Base-by-base conservation (phyloP, 2,888 invertebrate genomes). In the Dryadula phaetusa region DNA sequence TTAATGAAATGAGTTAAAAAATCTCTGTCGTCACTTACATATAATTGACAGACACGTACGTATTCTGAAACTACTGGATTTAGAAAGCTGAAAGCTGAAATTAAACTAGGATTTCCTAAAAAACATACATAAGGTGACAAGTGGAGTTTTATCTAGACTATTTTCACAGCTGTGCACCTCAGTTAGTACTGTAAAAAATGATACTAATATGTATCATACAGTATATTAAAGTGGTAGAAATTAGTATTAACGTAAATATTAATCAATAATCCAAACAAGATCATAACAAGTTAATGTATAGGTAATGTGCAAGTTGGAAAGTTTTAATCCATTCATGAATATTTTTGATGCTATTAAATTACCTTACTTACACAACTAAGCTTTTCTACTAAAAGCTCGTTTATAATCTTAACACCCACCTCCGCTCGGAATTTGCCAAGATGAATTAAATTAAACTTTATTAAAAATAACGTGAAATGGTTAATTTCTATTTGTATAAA, bases 381-480 rank as follows among this genome's bases (percentile, higher is more conserved):
- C 67, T 64, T 37, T 70, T 61, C 22, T 58, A 61, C 56, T 70
- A 64, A 67, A 62, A 70, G 66, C 58, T 65, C 52, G 46, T 44
- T 47, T 56, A 62, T 68, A 64, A 58, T 58, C 58, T 64, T 54
- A 66, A 62, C 53, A 22, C 61, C 46, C 61, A 62, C 66, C 20
- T n/a, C 34, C 16, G 34, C 44, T 61, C 37, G 12, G 12, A 60
- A 42, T 34, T 14, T 60, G 44, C 44, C 32, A 34, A 62, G 34
- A 61, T 66, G 44, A 53, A 49, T 61, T 53, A 22, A 66, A 61
- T 61, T 34, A 53, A 18, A 25, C 22, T 28, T 32, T 10, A 54
- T 20, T 49, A 14, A 28, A 32, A 32, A 28, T 16, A 28, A 7
- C 6, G 12, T 16, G 12, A 2, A 16, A 0, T 22, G 16, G n/a